Conservation (phyloP, 35 echinoderm and acorn worm genomes). For the Lytechinus pictus region DNA sequence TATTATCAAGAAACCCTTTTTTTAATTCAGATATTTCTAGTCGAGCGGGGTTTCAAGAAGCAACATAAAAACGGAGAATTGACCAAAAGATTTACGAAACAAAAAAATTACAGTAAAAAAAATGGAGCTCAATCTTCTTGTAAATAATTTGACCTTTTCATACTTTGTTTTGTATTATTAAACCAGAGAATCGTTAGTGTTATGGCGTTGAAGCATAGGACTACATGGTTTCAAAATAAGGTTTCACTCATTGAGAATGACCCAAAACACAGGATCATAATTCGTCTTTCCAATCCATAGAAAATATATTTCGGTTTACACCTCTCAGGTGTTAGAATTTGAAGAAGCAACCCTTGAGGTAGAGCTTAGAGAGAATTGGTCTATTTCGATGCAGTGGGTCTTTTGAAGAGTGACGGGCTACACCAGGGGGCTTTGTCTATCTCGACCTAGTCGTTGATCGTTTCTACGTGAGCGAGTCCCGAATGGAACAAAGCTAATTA, state of each 20-base stretch:
- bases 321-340: conserved; percentile 11
- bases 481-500: conserved; percentile 43
- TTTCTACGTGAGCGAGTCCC: conserved; percentile 13
- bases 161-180: not conserved
- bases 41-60: too few species aligned
- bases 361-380: not conserved
- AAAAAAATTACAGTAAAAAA: too few species aligned
- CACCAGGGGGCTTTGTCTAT: conserved; percentile 30
- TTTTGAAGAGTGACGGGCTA: conserved; percentile 14
- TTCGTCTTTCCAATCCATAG: not conserved
- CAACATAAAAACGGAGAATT: too few species aligned
- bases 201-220: not conserved
- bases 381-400: not conserved
- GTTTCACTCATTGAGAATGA: not conserved
- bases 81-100: too few species aligned
- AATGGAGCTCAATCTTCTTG: not conserved
- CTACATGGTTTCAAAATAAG: not conserved
- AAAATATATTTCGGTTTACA: not conserved
- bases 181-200: not conserved
- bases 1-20: too few species aligned
- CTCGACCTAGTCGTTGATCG: conserved; percentile 5
- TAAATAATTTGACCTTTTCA: not conserved
- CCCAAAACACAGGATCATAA: not conserved
- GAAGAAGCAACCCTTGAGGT: not conserved
- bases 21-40: too few species aligned